Conservation (phyloP, 2,113 vertebrate genomes). For the Carlito syrichta region DNA sequence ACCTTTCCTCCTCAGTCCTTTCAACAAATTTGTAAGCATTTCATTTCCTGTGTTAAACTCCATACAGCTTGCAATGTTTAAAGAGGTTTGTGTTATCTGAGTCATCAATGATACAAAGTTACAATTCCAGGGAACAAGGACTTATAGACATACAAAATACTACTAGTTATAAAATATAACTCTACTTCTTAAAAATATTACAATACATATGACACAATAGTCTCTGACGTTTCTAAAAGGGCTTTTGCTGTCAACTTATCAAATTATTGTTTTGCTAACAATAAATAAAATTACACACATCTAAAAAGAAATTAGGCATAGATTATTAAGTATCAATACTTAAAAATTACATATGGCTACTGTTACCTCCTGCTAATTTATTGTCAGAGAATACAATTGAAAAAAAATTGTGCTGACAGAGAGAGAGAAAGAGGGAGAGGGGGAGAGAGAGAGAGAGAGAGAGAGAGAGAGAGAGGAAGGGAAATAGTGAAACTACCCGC, state of each 20-base stretch:
- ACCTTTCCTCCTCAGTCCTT: slow-evolving; percentile 37
- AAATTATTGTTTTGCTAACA: too few relatives aligned
- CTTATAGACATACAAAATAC: not conserved
- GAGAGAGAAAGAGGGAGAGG: not conserved
- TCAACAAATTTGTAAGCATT: slow-evolving; percentile 36
- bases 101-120: not conserved
- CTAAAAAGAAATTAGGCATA: not conserved
- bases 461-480: too few relatives aligned
- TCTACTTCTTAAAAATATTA: not conserved
- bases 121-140: not conserved
- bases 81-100: slow-evolving; percentile 5
- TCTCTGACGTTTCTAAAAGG: not conserved
- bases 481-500: not conserved
- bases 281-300: not conserved
- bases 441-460: too few relatives aligned
- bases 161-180: not conserved
- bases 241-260: not conserved
- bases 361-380: not conserved
- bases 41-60: slow-evolving; percentile 22
- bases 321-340: not conserved
- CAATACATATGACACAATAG: not conserved
- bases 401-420: not conserved
- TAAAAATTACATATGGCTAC: not conserved
- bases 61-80: not conserved
- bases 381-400: not conserved